Conservation (phyloP, 1,140 invertebrate species). For the Frieseomelitta varia region DNA sequence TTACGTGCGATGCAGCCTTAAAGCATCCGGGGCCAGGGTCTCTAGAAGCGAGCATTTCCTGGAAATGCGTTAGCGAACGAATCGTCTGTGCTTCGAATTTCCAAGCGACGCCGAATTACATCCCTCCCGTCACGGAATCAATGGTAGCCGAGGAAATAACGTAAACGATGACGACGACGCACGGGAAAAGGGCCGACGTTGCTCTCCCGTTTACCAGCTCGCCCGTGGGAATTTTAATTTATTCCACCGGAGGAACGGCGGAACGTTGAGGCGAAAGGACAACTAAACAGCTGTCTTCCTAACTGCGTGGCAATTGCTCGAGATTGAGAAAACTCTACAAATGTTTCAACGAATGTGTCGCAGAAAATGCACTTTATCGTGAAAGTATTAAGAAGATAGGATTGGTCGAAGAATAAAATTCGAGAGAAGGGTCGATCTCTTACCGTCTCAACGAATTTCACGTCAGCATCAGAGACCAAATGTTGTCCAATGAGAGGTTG, state of each 20-base stretch:
- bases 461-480: background rate
- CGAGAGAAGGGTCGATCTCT: background rate
- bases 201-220: background rate
- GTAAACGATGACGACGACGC: conserved; percentile 42
- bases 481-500: background rate
- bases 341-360: background rate
- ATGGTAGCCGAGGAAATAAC: conserved; percentile 59
- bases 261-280: background rate
- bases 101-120: conserved; percentile 60
- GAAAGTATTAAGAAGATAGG: background rate
- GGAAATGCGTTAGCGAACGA: conserved; percentile 62
- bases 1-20: conserved; percentile 67
- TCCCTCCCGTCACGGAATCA: conserved; percentile 56
- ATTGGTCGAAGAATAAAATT: background rate
- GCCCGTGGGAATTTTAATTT: conserved; percentile 42
- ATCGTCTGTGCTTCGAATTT: conserved; percentile 65
- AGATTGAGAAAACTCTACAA: background rate
- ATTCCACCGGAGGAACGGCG: conserved; percentile 7
- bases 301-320: background rate
- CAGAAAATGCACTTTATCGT: no score
- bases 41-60: conserved; percentile 50
- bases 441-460: background rate
- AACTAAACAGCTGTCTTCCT: conserved; percentile 3
- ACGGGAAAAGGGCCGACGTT: conserved; percentile 8
- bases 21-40: conserved; percentile 37